Conservation (phyloP, 2,888 invertebrate genomes). For the Thecocarcelia acutangulata region DNA sequence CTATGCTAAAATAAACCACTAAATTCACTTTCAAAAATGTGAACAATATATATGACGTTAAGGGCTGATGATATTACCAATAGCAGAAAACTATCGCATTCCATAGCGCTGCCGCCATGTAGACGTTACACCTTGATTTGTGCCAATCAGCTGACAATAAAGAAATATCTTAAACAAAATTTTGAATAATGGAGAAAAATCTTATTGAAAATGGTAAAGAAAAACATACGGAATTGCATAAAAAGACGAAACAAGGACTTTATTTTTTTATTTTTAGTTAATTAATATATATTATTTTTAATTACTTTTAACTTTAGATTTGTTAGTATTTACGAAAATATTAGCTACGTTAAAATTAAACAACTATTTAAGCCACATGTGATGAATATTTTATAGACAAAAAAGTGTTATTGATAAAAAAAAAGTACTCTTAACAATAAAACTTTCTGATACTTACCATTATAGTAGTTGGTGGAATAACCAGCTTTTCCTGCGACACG, state of each 20-base stretch:
- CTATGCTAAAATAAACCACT: too few relatives aligned
- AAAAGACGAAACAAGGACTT: too few relatives aligned
- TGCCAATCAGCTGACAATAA: too few relatives aligned
- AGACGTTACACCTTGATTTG: too few relatives aligned
- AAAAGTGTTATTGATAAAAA: background rate
- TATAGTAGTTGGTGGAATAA: conserved; percentile 80
- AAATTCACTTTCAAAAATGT: too few relatives aligned
- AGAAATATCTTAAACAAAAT: too few relatives aligned
- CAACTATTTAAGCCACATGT: conserved; percentile 28
- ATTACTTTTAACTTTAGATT: background rate
- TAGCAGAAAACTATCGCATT: too few relatives aligned
- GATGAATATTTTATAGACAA: conserved; percentile 11
- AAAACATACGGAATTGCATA: too few relatives aligned
- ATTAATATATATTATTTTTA: background rate
- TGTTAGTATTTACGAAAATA: background rate
- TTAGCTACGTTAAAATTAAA: conserved; percentile 20
- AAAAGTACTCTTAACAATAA: background rate
- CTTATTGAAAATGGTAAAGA: background rate
- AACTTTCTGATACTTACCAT: conserved; percentile 74
- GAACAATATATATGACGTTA: too few relatives aligned
- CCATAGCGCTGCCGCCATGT: too few relatives aligned
- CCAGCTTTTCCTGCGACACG: conserved; percentile 82
- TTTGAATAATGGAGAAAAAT: too few relatives aligned
- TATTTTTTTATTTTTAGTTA: background rate
- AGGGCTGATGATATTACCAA: too few relatives aligned